Base-by-base conservation (phyloP, 2,888 invertebrate species). In the Glaucopsyche alexis region DNA sequence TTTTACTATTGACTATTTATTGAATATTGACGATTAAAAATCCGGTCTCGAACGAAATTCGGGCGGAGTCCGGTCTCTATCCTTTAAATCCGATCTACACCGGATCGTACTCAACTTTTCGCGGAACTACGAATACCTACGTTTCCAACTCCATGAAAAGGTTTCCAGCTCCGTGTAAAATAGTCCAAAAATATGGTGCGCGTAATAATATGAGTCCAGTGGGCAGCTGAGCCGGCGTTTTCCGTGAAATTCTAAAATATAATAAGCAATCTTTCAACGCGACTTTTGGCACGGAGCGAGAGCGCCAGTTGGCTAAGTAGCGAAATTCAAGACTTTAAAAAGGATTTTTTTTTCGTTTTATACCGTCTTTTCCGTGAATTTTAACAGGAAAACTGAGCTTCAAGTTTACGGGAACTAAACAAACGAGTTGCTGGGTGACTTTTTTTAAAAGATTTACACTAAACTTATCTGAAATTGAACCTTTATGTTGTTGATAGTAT, bases 251-350 rank as follows among this genome's bases (percentile, higher is more conserved):
- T 69, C 69, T 69, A 47, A 69, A 69, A 69, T 69, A 69, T 47
- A 69, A 49, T 69, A 47, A 69, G 69, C 69, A 14, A 69, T 69
- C 69, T 49, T 49, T 69, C 69, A 69, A 69, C 69, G 49, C 29
- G 29, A 38, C 47, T 69, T 14, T 29, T 49, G 47, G 49, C 49
- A 49, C 49, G 47, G 64, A 7, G 14, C 47, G 14, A 5, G 29
- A 19, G 29, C 47, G 67, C 45, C 45, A 19, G 67, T 45, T 45
- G 67, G 47, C 16, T 7, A 47, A 19, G 66, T 67, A 16, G 19
- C n/a, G 45, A 69, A 69, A 69, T 19, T 19, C 16, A 49, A 49
- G 69, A 47, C 47, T 47, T 19, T 29, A 60, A 60, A 60, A 69
- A 69, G 69, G 69, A 69, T 69, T 69, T 47, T 29, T 47, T 29